Percentiles rank a stretch among this genome's conserved stretches.
phyloP scores from a whole-genome alignment of 2,888 invertebrate genomes.

The Apamea anceps region DNA sequence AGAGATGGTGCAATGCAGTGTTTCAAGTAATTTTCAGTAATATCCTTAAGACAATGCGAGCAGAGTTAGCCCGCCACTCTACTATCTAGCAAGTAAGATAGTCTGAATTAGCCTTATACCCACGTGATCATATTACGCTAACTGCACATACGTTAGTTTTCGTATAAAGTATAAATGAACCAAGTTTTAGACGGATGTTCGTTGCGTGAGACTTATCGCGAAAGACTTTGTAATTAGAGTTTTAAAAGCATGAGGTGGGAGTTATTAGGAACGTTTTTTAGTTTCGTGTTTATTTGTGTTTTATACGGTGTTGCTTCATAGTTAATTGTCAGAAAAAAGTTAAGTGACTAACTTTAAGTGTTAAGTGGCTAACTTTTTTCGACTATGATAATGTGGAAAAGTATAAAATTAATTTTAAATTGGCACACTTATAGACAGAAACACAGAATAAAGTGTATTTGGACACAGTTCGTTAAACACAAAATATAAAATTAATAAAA shows the following conservation, averaged over 20 bases:
- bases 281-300: conserved; percentile 44
- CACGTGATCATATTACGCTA: conserved; percentile 66
- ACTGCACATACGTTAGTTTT: conserved; percentile 50
- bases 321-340: background rate
- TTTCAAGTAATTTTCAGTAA: conserved; percentile 81
- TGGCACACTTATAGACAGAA: background rate
- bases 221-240: conserved; percentile 50
- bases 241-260: conserved; percentile 35
- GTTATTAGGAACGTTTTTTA: conserved; percentile 24
- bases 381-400: background rate
- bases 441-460: too few species aligned
- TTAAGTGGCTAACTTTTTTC: too few species aligned
- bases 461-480: too few species aligned
- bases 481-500: too few species aligned
- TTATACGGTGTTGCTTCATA: conserved; percentile 1
- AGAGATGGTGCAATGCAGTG: conserved; percentile 84
- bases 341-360: too few species aligned
- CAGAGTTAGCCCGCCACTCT: conserved; percentile 63
- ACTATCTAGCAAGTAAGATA: conserved; percentile 40
- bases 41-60: conserved; percentile 79
- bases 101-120: conserved; percentile 54
- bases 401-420: background rate
- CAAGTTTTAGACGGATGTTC: conserved; percentile 53
- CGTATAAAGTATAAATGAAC: conserved; percentile 54
- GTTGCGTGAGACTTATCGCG: conserved; percentile 45